These are phyloP conservation scores for Cryptocephalus moraei DNA, from an alignment of 2,888 invertebrate species.

Conservation along the genomic window DNA sequence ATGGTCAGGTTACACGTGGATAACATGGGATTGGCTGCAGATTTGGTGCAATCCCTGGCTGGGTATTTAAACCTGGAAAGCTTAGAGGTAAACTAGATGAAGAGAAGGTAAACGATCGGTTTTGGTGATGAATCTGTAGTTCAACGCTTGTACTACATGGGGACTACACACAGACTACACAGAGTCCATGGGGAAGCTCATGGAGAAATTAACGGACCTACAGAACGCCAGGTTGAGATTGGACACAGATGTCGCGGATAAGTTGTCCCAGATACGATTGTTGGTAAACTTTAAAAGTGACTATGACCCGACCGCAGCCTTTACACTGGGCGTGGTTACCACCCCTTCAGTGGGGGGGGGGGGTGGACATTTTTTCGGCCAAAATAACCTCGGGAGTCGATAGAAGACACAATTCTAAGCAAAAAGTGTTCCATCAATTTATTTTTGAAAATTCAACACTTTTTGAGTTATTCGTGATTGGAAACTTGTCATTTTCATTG, in stretches of 20 bases:
- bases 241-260: constrained; percentile 69
- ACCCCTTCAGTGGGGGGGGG: no score
- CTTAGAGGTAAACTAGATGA: constrained; percentile 33
- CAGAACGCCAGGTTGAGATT: constrained; percentile 63
- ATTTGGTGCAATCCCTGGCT: constrained; percentile 73
- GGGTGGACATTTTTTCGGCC: no score
- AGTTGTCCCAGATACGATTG: constrained; percentile 54
- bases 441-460: no score
- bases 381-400: no score
- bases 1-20: constrained; percentile 58
- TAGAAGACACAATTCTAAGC: no score
- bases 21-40: constrained; percentile 73
- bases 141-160: constrained; percentile 60
- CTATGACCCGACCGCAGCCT: no score
- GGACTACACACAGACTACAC: no score
- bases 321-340: no score
- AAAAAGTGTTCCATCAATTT: no score
- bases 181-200: constrained; percentile 49
- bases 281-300: no score
- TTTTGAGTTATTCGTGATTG: no score
- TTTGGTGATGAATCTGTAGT: constrained; percentile 25
- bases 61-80: constrained; percentile 68
- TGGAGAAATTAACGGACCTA: constrained; percentile 59
- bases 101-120: constrained; percentile 26
- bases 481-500: no score